Evolutionary conservation across 23 tunicate species (phyloP).

Genomic region (Botrylloides violaceus): DNA sequence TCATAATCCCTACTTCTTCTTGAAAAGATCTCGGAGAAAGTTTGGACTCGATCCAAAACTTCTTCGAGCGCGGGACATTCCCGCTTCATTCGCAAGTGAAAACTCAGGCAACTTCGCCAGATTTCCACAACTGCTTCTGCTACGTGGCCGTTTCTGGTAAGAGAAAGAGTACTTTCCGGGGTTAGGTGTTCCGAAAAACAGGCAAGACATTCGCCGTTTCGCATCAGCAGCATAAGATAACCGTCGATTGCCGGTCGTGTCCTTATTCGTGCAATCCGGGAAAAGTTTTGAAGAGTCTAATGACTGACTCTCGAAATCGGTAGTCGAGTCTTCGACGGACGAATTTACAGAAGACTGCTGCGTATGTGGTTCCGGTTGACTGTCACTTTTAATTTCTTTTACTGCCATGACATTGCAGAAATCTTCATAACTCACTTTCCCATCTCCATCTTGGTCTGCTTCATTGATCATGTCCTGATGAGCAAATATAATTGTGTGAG

Average conservation of each 20-base stretch:
- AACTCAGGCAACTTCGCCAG: background rate
- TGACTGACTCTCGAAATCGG: background rate
- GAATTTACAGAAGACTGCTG: background rate
- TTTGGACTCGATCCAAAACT: background rate
- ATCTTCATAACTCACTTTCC: slow-evolving; percentile 13
- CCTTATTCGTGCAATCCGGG: background rate
- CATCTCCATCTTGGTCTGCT: slow-evolving; percentile 15
- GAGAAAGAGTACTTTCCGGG: background rate
- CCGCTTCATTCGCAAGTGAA: background rate
- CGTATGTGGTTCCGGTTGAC: background rate
- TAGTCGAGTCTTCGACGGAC: background rate
- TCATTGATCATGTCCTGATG: slow-evolving; percentile 15
- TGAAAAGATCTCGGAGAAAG: background rate
- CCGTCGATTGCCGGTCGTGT: background rate
- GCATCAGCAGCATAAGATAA: background rate
- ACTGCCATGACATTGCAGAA: slow-evolving; percentile 13
- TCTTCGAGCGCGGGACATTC: background rate
- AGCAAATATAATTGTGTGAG: no score
- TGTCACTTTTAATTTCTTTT: background rate
- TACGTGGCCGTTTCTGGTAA: background rate
- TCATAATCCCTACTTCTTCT: background rate
- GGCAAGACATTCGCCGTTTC: background rate
- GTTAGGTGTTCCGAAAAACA: background rate
- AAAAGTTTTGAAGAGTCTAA: background rate
- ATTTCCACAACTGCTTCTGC: background rate